Percentiles rank a stretch among this genome's conserved stretches.
phyloP scores from a whole-genome alignment of 2,797 vertebrate species.

The Pipistrellus kuhlii region DNA sequence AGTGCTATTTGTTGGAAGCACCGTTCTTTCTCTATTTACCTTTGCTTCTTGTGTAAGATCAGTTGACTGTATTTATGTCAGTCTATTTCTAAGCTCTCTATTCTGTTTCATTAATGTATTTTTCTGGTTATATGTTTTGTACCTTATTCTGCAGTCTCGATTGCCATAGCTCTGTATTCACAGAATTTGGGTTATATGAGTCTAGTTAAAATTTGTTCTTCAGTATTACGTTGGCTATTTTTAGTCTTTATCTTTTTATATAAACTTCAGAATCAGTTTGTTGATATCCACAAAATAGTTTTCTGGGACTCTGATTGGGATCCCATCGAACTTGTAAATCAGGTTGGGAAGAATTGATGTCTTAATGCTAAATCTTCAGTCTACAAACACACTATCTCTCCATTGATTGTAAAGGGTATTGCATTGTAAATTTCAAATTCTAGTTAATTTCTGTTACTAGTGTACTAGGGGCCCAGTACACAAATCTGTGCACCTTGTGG shows the following conservation, averaged over 20 bases:
- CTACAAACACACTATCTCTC: background rate
- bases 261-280: slow-evolving; percentile 45
- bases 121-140: background rate
- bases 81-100: background rate
- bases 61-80: background rate
- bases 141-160: background rate
- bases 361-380: background rate
- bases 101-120: background rate
- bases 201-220: slow-evolving; percentile 8
- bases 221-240: background rate
- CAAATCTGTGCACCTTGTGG: too few relatives aligned
- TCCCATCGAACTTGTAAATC: background rate
- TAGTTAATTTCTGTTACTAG: background rate
- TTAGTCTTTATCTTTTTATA: background rate
- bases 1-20: background rate
- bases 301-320: background rate
- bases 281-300: background rate
- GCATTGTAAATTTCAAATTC: slow-evolving; percentile 5
- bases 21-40: background rate
- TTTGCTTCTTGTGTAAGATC: slow-evolving; percentile 42
- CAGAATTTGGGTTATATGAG: background rate
- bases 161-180: slow-evolving; percentile 8
- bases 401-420: background rate
- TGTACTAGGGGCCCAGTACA: too few relatives aligned
- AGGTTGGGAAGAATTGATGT: background rate